Base-by-base conservation (phyloP, 2,113 vertebrate species). In the Tapirus terrestris region DNA sequence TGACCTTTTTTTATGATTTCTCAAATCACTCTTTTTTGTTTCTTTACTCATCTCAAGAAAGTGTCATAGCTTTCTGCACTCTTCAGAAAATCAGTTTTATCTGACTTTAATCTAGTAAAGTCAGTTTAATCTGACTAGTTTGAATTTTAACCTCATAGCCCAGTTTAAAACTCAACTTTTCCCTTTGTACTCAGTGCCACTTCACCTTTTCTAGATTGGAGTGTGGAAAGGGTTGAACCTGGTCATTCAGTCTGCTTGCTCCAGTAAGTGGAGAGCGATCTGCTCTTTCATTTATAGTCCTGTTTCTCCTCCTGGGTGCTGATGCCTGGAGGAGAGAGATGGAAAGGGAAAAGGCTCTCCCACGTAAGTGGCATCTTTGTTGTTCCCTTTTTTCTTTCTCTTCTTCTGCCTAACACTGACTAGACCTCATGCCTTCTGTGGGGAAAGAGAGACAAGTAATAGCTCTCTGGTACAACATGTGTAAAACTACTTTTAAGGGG, bases 81-180 rank as follows among this genome's bases (percentile, higher is more conserved):
- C 36, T 48, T 91, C 17, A 75, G 13, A 94, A 73, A 48, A 61
- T 90, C 9, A 79, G 36, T 70, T 94, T 87, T 70, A 27, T 76
- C 58, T 88, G 48, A 76, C 76, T 89, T 72, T 91, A 79, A 68
- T 60, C 61, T 79, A 2, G 2, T 88, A 12, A 90, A 85, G 61
- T 80, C 33, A 33, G 65, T 95, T 89, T 85, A 60, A 60, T 93
- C 60, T 87, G 7, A 70, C 48, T 75, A 73, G 48, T 83, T 94
- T 94, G 53, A 61, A 81, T 80, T 92, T 97, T 95, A 48, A 77
- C 2, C 9, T 76, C 23, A 58, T 51, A 81, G 33, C 60, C 72
- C 73, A 67, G 25, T 61, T 90, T 82, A 73, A 82, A 96, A 75
- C 56, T 67, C 21, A n/a, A 2, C 6, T 60, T 89, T 31, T n/a